Base-by-base conservation (phyloP, 1,140 invertebrate genomes). In the Pogonus chalceus region DNA sequence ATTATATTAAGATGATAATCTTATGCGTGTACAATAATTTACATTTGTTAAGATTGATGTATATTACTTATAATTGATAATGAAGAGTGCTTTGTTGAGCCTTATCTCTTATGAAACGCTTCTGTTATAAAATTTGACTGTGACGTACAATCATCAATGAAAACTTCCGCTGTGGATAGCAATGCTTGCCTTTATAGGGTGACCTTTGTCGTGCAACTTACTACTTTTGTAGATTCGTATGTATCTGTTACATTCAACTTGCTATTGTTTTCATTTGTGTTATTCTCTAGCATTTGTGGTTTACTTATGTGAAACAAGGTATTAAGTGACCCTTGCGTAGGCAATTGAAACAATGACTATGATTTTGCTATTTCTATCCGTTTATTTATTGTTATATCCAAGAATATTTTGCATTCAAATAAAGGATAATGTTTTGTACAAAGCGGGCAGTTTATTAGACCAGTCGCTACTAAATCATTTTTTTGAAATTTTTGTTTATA, bases 71-170 rank as follows among this genome's bases (percentile, higher is more conserved):
- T 12, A 9, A 37, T 37, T 7, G n/a, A 9, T 4, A 43, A 43
- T 43, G 14, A 3, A 4, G 9, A 4, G 4, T 37, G 23, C 14
- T 9, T 31, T 18, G 23, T 4, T 52, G 37, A 14, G 18, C 20
- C 20, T 52, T 43, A 37, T 14, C 4, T 37, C 4, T 37, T 31
- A 3, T 3, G 3, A 20, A 21, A 7, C n/a, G 10, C 20, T 37
- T 52, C 3, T 4, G 50, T 52, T 52, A 52, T 37, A 52, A 52
- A 52, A 52, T 52, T 52, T 4, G 24, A 35, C 22, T 52, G 50
- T 12, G 50, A n/a, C n/a, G n/a, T n/a, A n/a, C n/a, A n/a, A n/a
- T n/a, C n/a, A n/a, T n/a, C n/a, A n/a, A 35, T 12, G 9, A 39
- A 21, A 21, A 12, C 20, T 21, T 12, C 26, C 20, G 4, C n/a